phyloP scores from a whole-genome alignment of 2,113 vertebrate species.

The Oreotragus oreotragus region DNA sequence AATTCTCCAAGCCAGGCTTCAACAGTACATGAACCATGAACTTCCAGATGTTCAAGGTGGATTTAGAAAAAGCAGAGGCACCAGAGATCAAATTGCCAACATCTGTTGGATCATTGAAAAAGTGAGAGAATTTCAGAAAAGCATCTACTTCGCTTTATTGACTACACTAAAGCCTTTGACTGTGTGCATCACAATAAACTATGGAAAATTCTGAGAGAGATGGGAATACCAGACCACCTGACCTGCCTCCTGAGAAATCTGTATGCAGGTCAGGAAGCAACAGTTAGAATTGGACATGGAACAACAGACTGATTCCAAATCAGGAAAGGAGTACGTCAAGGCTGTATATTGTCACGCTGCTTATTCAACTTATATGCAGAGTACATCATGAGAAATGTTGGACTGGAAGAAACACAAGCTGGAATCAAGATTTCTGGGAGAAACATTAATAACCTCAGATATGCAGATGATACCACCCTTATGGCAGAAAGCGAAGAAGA shows the following conservation, averaged over 20 bases:
- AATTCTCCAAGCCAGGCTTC: neutral
- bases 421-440: neutral
- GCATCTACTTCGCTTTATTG: neutral
- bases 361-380: neutral
- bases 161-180: neutral
- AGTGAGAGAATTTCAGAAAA: neutral
- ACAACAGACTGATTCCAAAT: neutral
- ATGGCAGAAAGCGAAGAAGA: neutral
- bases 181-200: neutral
- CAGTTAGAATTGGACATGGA: neutral
- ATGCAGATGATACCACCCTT: neutral
- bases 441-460: neutral
- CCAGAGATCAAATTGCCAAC: neutral
- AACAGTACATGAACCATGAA: rapidly evolving
- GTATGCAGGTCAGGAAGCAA: neutral
- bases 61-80: neutral
- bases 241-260: neutral
- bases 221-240: neutral
- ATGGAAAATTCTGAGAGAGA: neutral
- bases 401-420: neutral
- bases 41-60: neutral
- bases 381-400: neutral
- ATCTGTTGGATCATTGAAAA: neutral
- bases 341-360: neutral
- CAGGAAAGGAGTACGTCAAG: neutral